Conservation (phyloP, 2,113 vertebrate genomes). For the Erythrocercus mccallii region DNA sequence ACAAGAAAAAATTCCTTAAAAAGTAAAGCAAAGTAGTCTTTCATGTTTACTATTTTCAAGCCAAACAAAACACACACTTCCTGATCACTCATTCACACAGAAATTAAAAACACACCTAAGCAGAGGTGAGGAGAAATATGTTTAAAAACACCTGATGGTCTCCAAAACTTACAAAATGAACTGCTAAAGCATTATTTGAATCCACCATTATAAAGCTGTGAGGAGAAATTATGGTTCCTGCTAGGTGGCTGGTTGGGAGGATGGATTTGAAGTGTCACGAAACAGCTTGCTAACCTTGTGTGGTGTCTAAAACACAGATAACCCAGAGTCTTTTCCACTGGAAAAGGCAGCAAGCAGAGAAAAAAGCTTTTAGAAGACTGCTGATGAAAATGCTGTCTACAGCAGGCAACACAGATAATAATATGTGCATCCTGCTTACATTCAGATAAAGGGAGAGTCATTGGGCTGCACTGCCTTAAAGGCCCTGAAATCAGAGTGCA, state of each 20-base stretch:
- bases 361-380: background rate
- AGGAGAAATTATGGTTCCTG: background rate
- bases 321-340: background rate
- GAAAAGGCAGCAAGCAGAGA: background rate
- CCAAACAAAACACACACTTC: background rate
- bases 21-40: background rate
- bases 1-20: background rate
- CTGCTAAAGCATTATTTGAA: background rate
- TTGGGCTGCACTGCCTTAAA: background rate
- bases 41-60: background rate
- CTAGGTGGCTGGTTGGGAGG: background rate
- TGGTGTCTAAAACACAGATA: background rate
- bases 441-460: background rate
- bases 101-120: background rate
- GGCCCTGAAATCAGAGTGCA: background rate
- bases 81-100: background rate
- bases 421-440: background rate
- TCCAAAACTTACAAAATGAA: background rate
- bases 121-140: background rate
- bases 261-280: background rate
- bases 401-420: background rate
- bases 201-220: background rate
- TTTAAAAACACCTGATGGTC: background rate
- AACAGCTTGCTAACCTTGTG: background rate
- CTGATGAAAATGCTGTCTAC: background rate